Evolutionary conservation across 1,140 invertebrate genomes (phyloP), one percentile per base, ranked within the genome.

Genomic region (Pseudoatta argentina): DNA sequence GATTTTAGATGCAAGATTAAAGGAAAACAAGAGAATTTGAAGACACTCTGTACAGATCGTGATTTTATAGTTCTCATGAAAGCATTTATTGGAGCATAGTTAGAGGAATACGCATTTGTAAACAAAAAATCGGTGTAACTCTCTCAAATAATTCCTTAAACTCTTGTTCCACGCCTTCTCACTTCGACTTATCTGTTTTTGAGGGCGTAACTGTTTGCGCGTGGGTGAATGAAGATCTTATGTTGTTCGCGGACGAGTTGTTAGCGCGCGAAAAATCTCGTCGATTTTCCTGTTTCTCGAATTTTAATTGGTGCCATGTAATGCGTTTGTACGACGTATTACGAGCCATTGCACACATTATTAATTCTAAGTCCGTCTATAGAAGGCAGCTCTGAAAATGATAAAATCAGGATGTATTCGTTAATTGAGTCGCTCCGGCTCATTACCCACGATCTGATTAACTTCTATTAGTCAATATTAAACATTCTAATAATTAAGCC

Each of bases 101-200:
- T 66, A 76, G 71, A 34, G 55, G 55, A 64, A 21, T 51, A 39
- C 34, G 44, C n/a, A 27, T 77, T 88, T 1, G 73, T 69, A 87
- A 81, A 86, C 34, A 63, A 82, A 81, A 88, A 88, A 75, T 88
- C 39, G 34, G 18, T 61, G 39, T 64, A 71, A 86, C 48, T 63
- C 51, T 69, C 53, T 39, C 34, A 51, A 73, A 85, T 87, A 30
- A 21, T 82, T 53, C n/a, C 16, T 44, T 48, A 66, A 53, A 55
- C 48, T 78, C 53, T 55, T 24, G 72, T 44, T 63, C 16, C 6
- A 53, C n/a, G n/a, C 6, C 24, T 81, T 73, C 53, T 59, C 30
- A 7, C 8, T 27, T 30, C 34, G 8, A 24, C 18, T 81, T 78
- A 66, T 55, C 21, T 27, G 21, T 48, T 72, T 81, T 86, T 86